Conservation (phyloP, 2,113 vertebrate genomes). For the Formicarius rufipectus region DNA sequence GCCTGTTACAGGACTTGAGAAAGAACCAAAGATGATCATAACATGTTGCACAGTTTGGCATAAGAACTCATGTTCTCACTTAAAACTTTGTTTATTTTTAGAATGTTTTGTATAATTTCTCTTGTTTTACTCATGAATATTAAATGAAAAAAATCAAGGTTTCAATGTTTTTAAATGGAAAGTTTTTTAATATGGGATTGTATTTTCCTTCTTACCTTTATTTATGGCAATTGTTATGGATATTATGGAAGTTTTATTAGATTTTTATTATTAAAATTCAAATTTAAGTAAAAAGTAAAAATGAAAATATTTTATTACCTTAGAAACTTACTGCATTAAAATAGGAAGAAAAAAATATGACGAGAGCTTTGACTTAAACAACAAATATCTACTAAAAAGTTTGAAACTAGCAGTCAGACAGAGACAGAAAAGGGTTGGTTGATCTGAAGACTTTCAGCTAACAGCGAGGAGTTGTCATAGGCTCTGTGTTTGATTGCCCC, state of each 20-base stretch:
- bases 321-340: neutral
- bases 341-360: neutral
- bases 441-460: neutral
- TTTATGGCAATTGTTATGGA: neutral
- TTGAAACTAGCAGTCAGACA: neutral
- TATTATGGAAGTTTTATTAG: neutral
- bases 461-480: neutral
- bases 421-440: neutral
- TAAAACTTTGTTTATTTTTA: neutral
- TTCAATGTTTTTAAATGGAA: neutral
- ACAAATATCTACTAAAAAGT: neutral
- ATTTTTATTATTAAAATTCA: neutral
- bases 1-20: neutral
- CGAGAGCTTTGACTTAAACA: neutral
- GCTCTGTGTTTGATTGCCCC: neutral
- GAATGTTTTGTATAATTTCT: neutral
- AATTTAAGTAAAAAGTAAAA: neutral
- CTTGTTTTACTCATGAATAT: neutral
- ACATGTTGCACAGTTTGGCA: neutral
- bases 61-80: neutral
- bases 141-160: neutral
- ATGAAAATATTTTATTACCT: neutral
- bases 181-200: neutral
- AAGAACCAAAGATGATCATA: neutral
- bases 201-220: neutral